Base-by-base conservation (phyloP, 1,140 invertebrate species). In the Helicorthomorpha holstii region DNA sequence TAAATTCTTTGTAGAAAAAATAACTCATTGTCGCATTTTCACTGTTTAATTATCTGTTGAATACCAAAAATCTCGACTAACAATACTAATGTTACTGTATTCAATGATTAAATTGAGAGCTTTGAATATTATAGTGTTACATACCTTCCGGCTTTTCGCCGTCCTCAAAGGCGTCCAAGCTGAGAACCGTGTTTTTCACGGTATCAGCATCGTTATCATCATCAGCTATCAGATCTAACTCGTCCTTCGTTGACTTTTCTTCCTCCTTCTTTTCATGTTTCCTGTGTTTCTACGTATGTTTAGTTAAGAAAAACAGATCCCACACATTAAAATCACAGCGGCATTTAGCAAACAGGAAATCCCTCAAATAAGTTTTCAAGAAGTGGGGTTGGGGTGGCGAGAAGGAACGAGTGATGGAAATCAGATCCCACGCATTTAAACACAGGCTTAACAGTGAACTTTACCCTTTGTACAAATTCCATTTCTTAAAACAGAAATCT, bases 191-290 rank as follows among this genome's bases (percentile, higher is more conserved):
- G 7, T 23, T 44, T 24, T 38, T 43, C 41, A 29, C 4, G 24
- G 26, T 21, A 4, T 27, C 19, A 3, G n/a, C 4, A 23, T n/a
- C 24, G 2, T 52, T 29, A 21, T 52, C 45, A 48, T 52, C 51
- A 10, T 25, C 44, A 23, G 43, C 51, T 21, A 52, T 48, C 23
- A 52, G 10, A 22, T 52, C 51, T 16, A 52, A 24, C 41, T 52
- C 45, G 23, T 52, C 51, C 24, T 34, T 34, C 7, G 16, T 16
- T 7, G 29, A 7, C 16, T 34, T 16, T 34, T 34, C 16, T 16
- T 34, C 16, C 29, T 34, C 29, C 7, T 7, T 16, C 16, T 34
- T 34, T 34, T 34, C 16, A 34, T 7, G 16, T 16, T 34, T 34
- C 29, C 16, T 34, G 16, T 16, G 29, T 7, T 34, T 34, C 29